Evolutionary conservation across 2,888 invertebrate genomes (phyloP), one percentile per base, ranked within the genome.

Genomic region (Eupsilia transversa): DNA sequence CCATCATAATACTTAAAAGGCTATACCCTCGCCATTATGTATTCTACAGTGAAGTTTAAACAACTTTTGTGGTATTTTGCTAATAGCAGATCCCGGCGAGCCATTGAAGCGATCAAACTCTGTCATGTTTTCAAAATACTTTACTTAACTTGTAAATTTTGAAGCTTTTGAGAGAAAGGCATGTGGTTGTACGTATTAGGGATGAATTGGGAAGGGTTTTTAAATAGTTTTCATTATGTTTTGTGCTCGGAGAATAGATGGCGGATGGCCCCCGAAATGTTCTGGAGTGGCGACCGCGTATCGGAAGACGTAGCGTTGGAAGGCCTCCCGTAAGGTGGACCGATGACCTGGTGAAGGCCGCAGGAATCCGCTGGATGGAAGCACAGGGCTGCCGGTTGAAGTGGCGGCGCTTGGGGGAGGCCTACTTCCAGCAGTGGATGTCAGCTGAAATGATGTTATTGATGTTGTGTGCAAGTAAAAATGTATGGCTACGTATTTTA

Each of bases 111-210:
- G 88, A 89, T 91, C 87, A 89, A 88, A 88, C 87, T 86, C 89
- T 87, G 90, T 89, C 91, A 90, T 91, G 91, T 91, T 90, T 90
- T 86, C 80, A 77, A 86, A 90, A 89, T 91, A 89, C 90, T 91
- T 89, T 77, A 86, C 75, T 77, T 77, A 89, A 89, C 85, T 91
- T 89, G 87, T 88, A 88, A 90, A 90, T 88, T 87, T 87, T 84
- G 79, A 75, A 80, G 85, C 79, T 81, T 82, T 85, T 41, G 74
- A 77, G 80, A 71, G 74, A 79, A 78, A 74, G 80, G 63, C 67
- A 49, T 4, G 74, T 86, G 85, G 54, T 76, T 63, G 85, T 81
- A 63, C 79, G 63, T 52, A 76, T 30, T 72, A 57, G 0, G 38
- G 4, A 35, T 17, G 30, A 41, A 41, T 82, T 46, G 0, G 2